Evolutionary conservation across 2,113 vertebrate species (phyloP).

Genomic region (Lipophrys pholis): DNA sequence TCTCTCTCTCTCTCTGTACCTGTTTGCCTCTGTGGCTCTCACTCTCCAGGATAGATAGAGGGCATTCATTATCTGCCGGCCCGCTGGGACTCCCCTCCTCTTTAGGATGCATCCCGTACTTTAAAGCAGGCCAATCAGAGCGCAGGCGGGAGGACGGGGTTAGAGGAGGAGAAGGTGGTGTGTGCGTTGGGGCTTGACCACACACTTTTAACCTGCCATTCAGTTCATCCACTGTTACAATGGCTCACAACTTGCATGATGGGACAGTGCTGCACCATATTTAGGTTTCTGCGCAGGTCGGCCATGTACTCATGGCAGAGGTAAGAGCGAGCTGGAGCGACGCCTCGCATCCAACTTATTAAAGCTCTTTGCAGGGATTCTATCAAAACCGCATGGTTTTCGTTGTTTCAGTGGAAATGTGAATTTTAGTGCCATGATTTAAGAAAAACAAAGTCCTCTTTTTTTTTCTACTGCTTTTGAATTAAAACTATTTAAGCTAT

Average conservation of each 20-base stretch:
- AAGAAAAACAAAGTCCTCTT: too few species aligned
- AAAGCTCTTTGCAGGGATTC: neutral
- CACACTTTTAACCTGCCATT: constrained; percentile 37
- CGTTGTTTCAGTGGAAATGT: too few species aligned
- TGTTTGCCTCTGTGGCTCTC: constrained; percentile 29
- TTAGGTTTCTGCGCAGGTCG: constrained; percentile 26
- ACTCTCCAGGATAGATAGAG: constrained; percentile 72
- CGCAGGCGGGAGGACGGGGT: constrained; percentile 29
- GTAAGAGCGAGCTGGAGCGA: constrained; percentile 2
- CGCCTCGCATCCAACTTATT: neutral
- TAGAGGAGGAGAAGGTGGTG: constrained; percentile 5
- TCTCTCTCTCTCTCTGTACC: constrained; percentile 16
- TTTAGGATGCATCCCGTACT: constrained; percentile 72
- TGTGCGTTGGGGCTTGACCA: constrained; percentile 1
- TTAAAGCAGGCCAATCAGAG: constrained; percentile 68
- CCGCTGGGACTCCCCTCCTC: constrained; percentile 68
- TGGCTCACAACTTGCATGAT: constrained; percentile 28
- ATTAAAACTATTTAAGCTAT: too few species aligned
- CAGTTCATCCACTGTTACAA: constrained; percentile 40
- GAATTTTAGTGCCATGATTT: too few species aligned
- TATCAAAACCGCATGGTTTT: too few species aligned
- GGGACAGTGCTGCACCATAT: constrained; percentile 1
- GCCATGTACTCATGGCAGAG: constrained; percentile 37
- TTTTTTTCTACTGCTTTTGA: too few species aligned
- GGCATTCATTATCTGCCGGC: constrained; percentile 75